These are phyloP conservation scores for Heliangelus exortis DNA, from an alignment of 2,797 vertebrate genomes.

Conservation along the genomic window DNA sequence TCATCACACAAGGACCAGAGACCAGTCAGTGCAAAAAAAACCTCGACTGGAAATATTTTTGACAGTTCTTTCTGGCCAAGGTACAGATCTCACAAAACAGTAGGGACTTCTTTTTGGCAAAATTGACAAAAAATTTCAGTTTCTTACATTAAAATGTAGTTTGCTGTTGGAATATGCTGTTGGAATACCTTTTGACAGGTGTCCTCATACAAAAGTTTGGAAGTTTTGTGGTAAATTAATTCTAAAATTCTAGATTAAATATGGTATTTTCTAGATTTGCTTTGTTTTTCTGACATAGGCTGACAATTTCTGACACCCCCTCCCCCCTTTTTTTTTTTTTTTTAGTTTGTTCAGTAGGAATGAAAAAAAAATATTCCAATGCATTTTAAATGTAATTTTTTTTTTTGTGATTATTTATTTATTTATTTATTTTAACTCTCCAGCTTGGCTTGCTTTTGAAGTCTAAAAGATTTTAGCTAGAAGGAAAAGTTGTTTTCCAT, in stretches of 20 bases:
- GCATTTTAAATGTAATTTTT: neutral
- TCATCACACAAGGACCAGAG: neutral
- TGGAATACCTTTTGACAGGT: neutral
- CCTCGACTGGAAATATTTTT: neutral
- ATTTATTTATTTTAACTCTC: neutral
- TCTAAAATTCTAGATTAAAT: neutral
- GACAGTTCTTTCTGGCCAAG: neutral
- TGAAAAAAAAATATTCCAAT: neutral
- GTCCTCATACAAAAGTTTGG: neutral
- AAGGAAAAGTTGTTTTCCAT: neutral
- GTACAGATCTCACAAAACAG: neutral
- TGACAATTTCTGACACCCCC: neutral
- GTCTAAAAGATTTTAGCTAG: neutral
- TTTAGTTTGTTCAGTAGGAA: neutral
- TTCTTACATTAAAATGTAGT: neutral
- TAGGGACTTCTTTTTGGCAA: neutral
- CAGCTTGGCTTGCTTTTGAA: neutral
- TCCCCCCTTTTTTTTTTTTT: no score
- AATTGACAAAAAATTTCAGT: neutral
- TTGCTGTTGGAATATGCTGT: rapidly evolving
- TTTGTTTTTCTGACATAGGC: neutral
- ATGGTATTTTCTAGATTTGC: neutral
- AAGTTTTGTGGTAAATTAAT: neutral
- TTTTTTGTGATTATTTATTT: neutral
- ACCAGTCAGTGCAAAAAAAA: neutral